Base-by-base conservation (phyloP, 37 sponge, comb jelly and placozoan species). In the Halisarca cf. caerulea region DNA sequence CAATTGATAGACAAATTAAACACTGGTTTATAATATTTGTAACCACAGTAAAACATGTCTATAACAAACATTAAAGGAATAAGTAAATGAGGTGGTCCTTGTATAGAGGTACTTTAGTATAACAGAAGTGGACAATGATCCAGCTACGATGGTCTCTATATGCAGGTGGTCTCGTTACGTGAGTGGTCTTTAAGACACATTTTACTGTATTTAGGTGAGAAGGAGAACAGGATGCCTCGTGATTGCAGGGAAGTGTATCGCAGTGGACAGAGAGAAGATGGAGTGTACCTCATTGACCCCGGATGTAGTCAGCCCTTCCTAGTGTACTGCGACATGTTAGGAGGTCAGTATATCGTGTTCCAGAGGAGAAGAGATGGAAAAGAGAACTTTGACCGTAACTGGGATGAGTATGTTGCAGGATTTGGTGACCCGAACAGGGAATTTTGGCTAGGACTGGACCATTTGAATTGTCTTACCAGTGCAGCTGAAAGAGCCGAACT, bases 231-330 rank as follows among this genome's bases (percentile, higher is more conserved):
- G 7, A 58, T 59, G 35, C 39, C n/a, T n/a, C 39, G 75, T 34
- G 35, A 34, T 44, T 77, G 78, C 54, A 33, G 25, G 24, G 53
- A 77, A 2, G 41, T 51, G 44, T 51, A 53, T 27, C 36, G 37
- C 53, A 44, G 47, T 27, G 78, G 78, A 53, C 25, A 28, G 23
- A 77, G 78, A 20, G 44, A 53, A 38, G 18, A 24, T 28, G 78
- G 78, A 15, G 54, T 77, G 27, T 77, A 77, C 78, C 25, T 27
- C 27, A 77, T 77, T 38, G 78, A 77, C 54, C 78, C 78, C 24
- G 53, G 78, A 24, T 44, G 54, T 51, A 44, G 78, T 23, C 21
- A 51, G 27, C 28, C 78, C 34, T 77, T 77, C 78, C 14, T 40
- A 33, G 78, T 77, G 78, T 77, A 36, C 40, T 77, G 78, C 6